phyloP scores from a whole-genome alignment of 2,113 vertebrate genomes.

The Oceanodroma tethys region DNA sequence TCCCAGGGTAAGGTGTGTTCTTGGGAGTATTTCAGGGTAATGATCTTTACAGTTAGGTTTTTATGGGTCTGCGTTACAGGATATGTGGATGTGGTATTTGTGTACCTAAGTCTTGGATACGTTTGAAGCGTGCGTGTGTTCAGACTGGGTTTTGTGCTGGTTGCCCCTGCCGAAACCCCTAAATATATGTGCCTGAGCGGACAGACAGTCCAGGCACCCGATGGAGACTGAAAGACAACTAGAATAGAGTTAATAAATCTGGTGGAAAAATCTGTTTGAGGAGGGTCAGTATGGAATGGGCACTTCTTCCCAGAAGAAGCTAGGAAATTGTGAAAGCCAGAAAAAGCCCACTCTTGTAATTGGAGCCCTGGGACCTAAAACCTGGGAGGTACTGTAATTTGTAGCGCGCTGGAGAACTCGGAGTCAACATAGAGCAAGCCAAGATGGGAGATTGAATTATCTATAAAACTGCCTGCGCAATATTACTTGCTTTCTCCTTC shows the following conservation, averaged over 20 bases:
- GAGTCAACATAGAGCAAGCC: background rate
- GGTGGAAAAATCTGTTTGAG: background rate
- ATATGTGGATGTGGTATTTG: background rate
- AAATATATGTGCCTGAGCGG: background rate
- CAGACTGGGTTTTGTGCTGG: background rate
- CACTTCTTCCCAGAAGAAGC: background rate
- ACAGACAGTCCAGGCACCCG: background rate
- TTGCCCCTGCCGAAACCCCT: background rate
- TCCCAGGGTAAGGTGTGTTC: background rate
- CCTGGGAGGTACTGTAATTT: constrained; percentile 31
- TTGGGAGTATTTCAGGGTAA: background rate
- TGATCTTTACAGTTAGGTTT: background rate
- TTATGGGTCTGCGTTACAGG: background rate
- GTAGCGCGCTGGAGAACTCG: background rate
- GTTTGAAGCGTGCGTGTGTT: rapidly evolving
- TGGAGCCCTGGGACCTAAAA: background rate
- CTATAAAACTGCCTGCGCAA: background rate
- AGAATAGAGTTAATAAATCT: background rate
- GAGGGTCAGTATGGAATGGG: background rate
- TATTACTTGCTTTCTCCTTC: background rate
- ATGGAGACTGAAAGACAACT: background rate
- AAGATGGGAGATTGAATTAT: constrained; percentile 8
- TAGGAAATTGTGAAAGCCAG: background rate
- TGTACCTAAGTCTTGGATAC: rapidly evolving
- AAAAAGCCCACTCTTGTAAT: constrained; percentile 8